Evolutionary conservation across 2,797 vertebrate species (phyloP).

Genomic region (Manis javanica): DNA sequence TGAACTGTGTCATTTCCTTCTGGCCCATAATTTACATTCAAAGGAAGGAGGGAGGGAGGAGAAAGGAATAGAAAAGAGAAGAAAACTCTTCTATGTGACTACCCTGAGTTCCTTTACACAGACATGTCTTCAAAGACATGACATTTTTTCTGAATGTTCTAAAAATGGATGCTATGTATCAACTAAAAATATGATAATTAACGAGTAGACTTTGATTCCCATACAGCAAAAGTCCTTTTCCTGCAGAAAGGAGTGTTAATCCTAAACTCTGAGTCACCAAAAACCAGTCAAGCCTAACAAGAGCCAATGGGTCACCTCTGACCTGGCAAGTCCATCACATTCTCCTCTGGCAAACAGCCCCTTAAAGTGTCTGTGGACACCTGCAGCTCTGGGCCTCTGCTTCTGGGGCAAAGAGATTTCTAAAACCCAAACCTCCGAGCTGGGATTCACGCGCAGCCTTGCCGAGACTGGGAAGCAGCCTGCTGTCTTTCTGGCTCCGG

Average conservation of each 20-base stretch:
- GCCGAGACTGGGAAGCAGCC: neutral
- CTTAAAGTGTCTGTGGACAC: too few relatives aligned
- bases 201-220: slow-evolving; percentile 66
- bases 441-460: neutral
- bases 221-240: slow-evolving; percentile 71
- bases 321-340: too few relatives aligned
- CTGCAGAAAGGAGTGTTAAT: slow-evolving; percentile 25
- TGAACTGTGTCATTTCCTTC: neutral
- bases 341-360: neutral
- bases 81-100: neutral
- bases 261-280: neutral
- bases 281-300: neutral
- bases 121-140: slow-evolving; percentile 67
- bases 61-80: neutral
- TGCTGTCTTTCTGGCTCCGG: neutral
- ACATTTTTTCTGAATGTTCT: slow-evolving; percentile 74
- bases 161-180: slow-evolving; percentile 74
- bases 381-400: neutral
- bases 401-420: neutral
- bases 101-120: slow-evolving; percentile 59
- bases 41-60: neutral
- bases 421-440: neutral
- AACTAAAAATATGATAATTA: slow-evolving; percentile 80
- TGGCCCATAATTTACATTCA: neutral
- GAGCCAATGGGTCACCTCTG: neutral